Evolutionary conservation across 2,888 invertebrate species (phyloP).

Genomic region (Macaria liturata): DNA sequence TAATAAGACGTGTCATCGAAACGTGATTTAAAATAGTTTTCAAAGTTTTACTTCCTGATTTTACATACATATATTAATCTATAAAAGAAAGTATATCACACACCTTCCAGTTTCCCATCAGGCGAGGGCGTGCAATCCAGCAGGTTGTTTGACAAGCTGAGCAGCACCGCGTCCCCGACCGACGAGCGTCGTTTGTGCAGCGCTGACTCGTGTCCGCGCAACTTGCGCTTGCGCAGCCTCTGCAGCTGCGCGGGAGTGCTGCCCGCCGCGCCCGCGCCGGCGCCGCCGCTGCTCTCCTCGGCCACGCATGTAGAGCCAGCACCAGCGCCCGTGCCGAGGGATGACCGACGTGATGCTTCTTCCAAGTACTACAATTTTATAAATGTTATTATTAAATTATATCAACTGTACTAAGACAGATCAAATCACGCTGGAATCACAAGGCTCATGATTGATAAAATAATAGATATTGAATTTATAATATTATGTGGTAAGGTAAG

Average conservation of each 20-base stretch:
- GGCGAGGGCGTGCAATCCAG: slow-evolving; percentile 94
- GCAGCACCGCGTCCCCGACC: slow-evolving; percentile 91
- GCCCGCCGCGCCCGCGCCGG: slow-evolving; percentile 40
- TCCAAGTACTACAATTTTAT: slow-evolving; percentile 62
- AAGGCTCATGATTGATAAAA: too few species aligned
- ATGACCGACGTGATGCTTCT: slow-evolving; percentile 77
- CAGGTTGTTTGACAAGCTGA: slow-evolving; percentile 94
- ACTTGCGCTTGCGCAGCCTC: slow-evolving; percentile 91
- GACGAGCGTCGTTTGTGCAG: slow-evolving; percentile 92
- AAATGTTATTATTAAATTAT: too few species aligned
- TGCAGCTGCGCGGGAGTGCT: slow-evolving; percentile 70
- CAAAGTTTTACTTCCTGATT: too few species aligned
- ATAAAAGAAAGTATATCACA: background rate
- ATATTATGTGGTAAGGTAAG: too few species aligned
- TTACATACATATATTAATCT: too few species aligned
- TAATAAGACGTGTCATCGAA: too few species aligned
- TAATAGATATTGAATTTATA: too few species aligned
- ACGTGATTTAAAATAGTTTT: too few species aligned
- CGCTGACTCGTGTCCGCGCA: slow-evolving; percentile 82
- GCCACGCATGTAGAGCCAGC: slow-evolving; percentile 34
- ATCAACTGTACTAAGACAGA: too few species aligned
- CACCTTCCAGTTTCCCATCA: slow-evolving; percentile 85
- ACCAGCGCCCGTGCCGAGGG: slow-evolving; percentile 56
- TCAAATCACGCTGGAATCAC: too few species aligned
- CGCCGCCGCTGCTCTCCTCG: slow-evolving; percentile 36